Evolutionary conservation across 2,797 vertebrate species (phyloP).

Genomic region (Microctenopoma lineatum): DNA sequence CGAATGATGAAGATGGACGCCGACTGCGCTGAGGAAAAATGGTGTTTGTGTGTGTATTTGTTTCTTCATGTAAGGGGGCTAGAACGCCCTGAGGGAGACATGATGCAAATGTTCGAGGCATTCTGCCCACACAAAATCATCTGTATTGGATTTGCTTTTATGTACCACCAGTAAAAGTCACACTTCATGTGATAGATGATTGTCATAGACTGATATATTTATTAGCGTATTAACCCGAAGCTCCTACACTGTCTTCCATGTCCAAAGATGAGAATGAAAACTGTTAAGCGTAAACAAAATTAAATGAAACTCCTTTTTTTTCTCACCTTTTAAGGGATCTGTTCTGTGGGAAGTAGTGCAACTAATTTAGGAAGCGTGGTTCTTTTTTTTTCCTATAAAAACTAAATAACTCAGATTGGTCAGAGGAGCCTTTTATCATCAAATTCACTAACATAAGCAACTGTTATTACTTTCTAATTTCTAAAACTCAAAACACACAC

Average conservation of each 20-base stretch:
- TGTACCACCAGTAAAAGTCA: conserved; percentile 38
- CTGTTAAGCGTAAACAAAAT: not conserved
- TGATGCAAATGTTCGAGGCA: conserved; percentile 72
- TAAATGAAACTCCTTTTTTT: conserved; percentile 18
- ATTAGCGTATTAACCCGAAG: conserved; percentile 29
- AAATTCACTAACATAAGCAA: conserved; percentile 40
- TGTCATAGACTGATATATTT: conserved; percentile 47
- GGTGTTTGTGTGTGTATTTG: conserved; percentile 29
- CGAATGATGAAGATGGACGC: conserved; percentile 81
- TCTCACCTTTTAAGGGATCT: conserved; percentile 17
- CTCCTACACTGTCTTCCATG: not conserved
- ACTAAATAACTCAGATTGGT: conserved; percentile 36
- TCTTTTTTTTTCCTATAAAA: conserved; percentile 28
- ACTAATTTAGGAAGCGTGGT: conserved; percentile 26
- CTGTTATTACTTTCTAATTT: conserved; percentile 35
- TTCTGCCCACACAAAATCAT: conserved; percentile 69
- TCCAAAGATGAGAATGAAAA: conserved; percentile 11
- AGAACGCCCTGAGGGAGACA: conserved; percentile 68
- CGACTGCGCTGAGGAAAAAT: conserved; percentile 76
- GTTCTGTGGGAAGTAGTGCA: conserved; percentile 10
- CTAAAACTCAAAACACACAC: not conserved
- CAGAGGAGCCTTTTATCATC: conserved; percentile 47
- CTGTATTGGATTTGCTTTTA: conserved; percentile 55
- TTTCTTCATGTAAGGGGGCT: conserved; percentile 51
- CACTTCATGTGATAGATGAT: conserved; percentile 52